Evolutionary conservation across 2,797 vertebrate species (phyloP).

Genomic region (Anolis apletophallus): DNA sequence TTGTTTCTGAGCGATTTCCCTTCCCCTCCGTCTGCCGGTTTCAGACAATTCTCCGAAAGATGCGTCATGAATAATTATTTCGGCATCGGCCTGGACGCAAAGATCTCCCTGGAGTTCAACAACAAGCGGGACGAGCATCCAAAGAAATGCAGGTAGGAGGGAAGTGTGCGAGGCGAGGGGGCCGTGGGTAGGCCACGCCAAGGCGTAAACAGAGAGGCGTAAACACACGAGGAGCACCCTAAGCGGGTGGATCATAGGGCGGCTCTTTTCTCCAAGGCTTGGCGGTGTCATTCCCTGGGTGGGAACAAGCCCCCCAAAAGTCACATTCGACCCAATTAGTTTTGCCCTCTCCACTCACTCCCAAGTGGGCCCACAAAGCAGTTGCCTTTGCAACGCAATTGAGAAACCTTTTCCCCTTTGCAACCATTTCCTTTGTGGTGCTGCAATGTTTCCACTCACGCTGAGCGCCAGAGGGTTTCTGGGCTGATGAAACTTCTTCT

Average conservation of each 20-base stretch:
- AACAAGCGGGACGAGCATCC: constrained; percentile 95
- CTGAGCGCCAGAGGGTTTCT: neutral
- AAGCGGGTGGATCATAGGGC: neutral
- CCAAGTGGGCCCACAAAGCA: too few species aligned
- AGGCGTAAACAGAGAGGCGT: too few species aligned
- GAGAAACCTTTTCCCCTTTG: neutral
- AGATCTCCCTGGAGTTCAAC: constrained; percentile 98
- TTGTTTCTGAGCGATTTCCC: neutral
- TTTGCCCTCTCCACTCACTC: neutral
- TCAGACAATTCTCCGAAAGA: constrained; percentile 91
- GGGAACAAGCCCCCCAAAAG: too few species aligned
- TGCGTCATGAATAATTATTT: constrained; percentile 99
- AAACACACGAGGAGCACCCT: neutral
- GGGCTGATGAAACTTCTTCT: neutral
- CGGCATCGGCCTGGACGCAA: constrained; percentile 94
- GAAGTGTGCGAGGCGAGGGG: neutral
- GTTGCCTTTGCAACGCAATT: neutral
- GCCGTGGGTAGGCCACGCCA: too few species aligned
- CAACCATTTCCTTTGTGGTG: neutral
- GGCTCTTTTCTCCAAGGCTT: neutral
- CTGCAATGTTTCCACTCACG: neutral
- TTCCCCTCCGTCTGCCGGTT: constrained; percentile 51
- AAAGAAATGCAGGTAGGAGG: constrained; percentile 92
- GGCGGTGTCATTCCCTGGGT: neutral
- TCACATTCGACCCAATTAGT: neutral